phyloP scores from a whole-genome alignment of 2,113 vertebrate genomes.

The Glareola pratincola region DNA sequence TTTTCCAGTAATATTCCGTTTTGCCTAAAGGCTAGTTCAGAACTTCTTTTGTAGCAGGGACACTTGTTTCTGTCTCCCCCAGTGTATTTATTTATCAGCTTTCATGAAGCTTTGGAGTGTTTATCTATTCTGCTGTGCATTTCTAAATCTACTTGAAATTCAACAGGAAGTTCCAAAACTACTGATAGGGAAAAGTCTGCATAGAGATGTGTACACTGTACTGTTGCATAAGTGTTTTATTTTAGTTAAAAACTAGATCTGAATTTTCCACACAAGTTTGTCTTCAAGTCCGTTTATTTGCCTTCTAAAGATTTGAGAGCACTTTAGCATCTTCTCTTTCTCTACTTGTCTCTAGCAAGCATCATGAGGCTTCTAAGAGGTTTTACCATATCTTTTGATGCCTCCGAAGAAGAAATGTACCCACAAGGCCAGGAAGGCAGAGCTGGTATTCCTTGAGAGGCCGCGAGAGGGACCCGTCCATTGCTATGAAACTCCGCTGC shows the following conservation, averaged over 20 bases:
- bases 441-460: conserved; percentile 82
- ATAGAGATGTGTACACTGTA: fast-evolving
- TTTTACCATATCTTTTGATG: conserved; percentile 73
- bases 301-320: conserved; percentile 25
- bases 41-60: not conserved
- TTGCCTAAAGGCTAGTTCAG: not conserved
- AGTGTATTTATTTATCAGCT: not conserved
- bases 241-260: not conserved
- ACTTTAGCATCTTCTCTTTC: not conserved
- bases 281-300: conserved; percentile 5
- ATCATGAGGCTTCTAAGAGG: conserved; percentile 65
- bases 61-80: not conserved
- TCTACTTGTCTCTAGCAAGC: not conserved
- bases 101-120: not conserved
- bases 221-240: not conserved
- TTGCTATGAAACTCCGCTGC: conserved; percentile 54
- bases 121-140: not conserved
- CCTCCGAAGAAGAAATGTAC: conserved; percentile 79
- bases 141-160: not conserved
- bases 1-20: not conserved
- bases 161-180: not conserved
- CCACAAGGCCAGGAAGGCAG: conserved; percentile 63
- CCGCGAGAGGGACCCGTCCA: conserved; percentile 73
- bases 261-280: not conserved
- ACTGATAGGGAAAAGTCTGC: not conserved